Percentiles rank a stretch among this genome's conserved stretches.
These are phyloP conservation scores for Tortricodes alternella DNA, from an alignment of 2,888 invertebrate species.

Conservation along the genomic window DNA sequence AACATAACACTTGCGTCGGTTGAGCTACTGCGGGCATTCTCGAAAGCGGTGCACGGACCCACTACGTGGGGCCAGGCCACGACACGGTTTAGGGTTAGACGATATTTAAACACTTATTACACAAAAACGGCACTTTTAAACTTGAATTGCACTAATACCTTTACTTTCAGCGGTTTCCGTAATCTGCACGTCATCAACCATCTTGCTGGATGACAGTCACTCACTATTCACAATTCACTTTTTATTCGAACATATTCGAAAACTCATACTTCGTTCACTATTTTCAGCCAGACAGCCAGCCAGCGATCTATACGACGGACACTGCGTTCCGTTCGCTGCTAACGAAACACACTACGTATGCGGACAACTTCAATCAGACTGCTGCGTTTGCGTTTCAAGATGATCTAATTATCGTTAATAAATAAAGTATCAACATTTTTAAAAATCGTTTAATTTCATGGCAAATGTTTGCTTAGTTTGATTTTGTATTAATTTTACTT, in stretches of 20 bases:
- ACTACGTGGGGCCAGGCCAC: slow-evolving; percentile 82
- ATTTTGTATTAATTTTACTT: too few relatives aligned
- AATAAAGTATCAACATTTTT: too few relatives aligned
- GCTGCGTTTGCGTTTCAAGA: slow-evolving; percentile 15
- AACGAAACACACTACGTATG: slow-evolving; percentile 53
- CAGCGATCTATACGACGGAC: slow-evolving; percentile 79
- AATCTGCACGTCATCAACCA: slow-evolving; percentile 82
- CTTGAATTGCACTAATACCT: slow-evolving; percentile 77
- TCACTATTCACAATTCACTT: slow-evolving; percentile 69
- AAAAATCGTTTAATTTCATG: too few relatives aligned
- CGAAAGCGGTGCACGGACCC: slow-evolving; percentile 72
- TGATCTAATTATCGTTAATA: neutral
- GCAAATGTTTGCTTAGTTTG: too few relatives aligned
- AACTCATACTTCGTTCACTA: slow-evolving; percentile 82
- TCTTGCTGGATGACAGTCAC: slow-evolving; percentile 81
- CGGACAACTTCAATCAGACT: slow-evolving; percentile 31
- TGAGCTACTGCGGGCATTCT: slow-evolving; percentile 73
- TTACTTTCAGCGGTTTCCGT: slow-evolving; percentile 80
- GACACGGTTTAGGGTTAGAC: slow-evolving; percentile 80
- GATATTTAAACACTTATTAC: slow-evolving; percentile 74
- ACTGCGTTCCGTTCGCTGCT: slow-evolving; percentile 81
- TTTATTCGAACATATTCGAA: slow-evolving; percentile 82
- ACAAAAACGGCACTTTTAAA: slow-evolving; percentile 73
- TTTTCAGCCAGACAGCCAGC: slow-evolving; percentile 78
- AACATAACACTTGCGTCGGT: slow-evolving; percentile 66